Evolutionary conservation across 1,140 invertebrate genomes (phyloP), one percentile per base, ranked within the genome.

Genomic region (Drosophila prosaltans): DNA sequence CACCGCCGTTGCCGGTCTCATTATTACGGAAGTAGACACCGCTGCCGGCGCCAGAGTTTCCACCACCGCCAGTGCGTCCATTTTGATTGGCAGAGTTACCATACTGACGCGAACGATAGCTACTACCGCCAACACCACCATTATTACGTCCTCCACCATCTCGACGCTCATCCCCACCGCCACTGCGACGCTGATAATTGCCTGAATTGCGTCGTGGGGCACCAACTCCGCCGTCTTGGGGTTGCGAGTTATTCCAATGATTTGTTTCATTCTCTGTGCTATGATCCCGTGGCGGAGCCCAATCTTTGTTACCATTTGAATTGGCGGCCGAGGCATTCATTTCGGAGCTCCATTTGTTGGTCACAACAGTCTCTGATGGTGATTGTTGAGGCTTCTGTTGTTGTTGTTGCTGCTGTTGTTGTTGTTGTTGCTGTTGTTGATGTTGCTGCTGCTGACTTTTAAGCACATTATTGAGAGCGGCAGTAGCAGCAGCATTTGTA

Each of bases 21-120:
- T 92, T 92, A 61, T 92, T 91, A 54, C 91, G 91, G 80, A 92
- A 92, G 58, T 92, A 92, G 1, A 92, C 85, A 4, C 81, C 76
- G 41, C 79, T 78, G 61, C 81, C 69, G 9, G 45, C 21, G 9
- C 45, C 45, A 51, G 57, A 40, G 32, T 59, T 59, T n/a, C 57
- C 48, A 24, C 80, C 73, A 5, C 69, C 66, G 28, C 73, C 70
- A 36, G 81, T 77, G 43, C 91, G 88, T 43, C 88, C 91, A 55
- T 90, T 91, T 48, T 89, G 89, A 41, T 84, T 89, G 3, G 82
- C 66, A 0, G 81, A 86, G 39, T 91, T 91, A 26, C 82, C 79
- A 41, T 90, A 85, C 11, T 86, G 82, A 30, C 90, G 84, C 4
- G 80, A 63, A 4, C 90, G 80, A 78, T 91, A 91, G 43, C 78